These are phyloP conservation scores for Hirtodrosophila histrioides DNA, from an alignment of 2,888 invertebrate species.

Conservation along the genomic window DNA sequence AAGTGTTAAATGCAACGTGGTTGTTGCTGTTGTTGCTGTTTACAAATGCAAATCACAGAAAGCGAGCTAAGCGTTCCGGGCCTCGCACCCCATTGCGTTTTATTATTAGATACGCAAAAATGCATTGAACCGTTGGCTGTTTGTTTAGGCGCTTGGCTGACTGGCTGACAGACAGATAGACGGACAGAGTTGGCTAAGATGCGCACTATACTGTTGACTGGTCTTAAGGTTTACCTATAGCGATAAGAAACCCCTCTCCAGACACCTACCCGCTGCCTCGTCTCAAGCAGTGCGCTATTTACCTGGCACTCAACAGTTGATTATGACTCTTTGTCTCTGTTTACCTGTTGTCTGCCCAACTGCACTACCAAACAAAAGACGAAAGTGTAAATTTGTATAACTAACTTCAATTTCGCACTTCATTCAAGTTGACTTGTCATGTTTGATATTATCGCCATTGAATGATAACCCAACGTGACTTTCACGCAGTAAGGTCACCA, in stretches of 20 bases:
- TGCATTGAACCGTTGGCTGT: constrained; percentile 30
- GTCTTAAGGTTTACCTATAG: constrained; percentile 20
- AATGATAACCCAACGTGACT: neutral
- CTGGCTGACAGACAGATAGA: constrained; percentile 11
- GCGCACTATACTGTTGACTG: neutral
- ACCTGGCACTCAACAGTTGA: constrained; percentile 51
- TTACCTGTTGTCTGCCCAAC: constrained; percentile 22
- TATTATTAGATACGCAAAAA: constrained; percentile 61
- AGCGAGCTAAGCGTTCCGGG: neutral
- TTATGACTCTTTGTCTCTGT: constrained; percentile 61
- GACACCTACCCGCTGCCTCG: constrained; percentile 6
- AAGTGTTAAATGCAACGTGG: constrained; percentile 9
- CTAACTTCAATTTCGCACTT: constrained; percentile 26
- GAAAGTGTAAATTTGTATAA: constrained; percentile 57
- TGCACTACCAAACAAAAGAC: constrained; percentile 8
- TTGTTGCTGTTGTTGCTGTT: neutral
- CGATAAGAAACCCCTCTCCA: constrained; percentile 32
- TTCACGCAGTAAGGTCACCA: neutral
- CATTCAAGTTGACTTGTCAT: neutral
- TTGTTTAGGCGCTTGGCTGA: constrained; percentile 25
- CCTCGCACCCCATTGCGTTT: constrained; percentile 4
- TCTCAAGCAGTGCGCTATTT: constrained; percentile 32
- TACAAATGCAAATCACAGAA: constrained; percentile 10
- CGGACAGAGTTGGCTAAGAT: constrained; percentile 12
- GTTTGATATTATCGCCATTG: neutral